Conservation (phyloP, 2,113 vertebrate species). For the Toxotes chatareus region DNA sequence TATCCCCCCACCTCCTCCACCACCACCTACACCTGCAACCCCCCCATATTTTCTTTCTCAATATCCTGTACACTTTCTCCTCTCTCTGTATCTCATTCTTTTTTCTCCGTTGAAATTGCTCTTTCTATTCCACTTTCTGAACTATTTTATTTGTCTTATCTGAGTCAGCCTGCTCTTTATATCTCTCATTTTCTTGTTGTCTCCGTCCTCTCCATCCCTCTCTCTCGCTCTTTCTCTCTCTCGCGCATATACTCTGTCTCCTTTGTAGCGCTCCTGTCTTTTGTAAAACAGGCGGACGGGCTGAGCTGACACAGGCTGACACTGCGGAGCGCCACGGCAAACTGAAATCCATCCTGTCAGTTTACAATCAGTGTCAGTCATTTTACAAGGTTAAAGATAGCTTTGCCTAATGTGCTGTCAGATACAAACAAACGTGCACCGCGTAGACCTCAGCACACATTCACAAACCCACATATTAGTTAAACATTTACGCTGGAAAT, state of each 20-base stretch:
- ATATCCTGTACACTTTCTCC: slow-evolving; percentile 28
- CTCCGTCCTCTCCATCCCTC: slow-evolving; percentile 10
- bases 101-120: neutral
- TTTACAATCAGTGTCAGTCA: slow-evolving; percentile 80
- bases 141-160: slow-evolving; percentile 40
- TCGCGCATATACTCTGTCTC: slow-evolving; percentile 25
- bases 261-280: slow-evolving; percentile 59
- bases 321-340: slow-evolving; percentile 53
- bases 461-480: neutral
- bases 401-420: slow-evolving; percentile 77
- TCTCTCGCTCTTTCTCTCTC: neutral
- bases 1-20: slow-evolving; percentile 10
- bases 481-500: too few species aligned
- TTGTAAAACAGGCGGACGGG: slow-evolving; percentile 62
- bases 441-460: slow-evolving; percentile 18
- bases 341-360: slow-evolving; percentile 78
- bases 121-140: slow-evolving; percentile 15
- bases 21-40: slow-evolving; percentile 9
- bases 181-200: slow-evolving; percentile 24
- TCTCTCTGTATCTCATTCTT: slow-evolving; percentile 1
- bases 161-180: slow-evolving; percentile 18
- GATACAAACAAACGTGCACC: slow-evolving; percentile 56
- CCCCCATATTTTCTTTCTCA: slow-evolving; percentile 27
- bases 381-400: slow-evolving; percentile 78
- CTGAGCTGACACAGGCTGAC: slow-evolving; percentile 76